These are phyloP conservation scores for Leptopilina drosophilae DNA, from an alignment of 2,888 invertebrate genomes.

Conservation along the genomic window DNA sequence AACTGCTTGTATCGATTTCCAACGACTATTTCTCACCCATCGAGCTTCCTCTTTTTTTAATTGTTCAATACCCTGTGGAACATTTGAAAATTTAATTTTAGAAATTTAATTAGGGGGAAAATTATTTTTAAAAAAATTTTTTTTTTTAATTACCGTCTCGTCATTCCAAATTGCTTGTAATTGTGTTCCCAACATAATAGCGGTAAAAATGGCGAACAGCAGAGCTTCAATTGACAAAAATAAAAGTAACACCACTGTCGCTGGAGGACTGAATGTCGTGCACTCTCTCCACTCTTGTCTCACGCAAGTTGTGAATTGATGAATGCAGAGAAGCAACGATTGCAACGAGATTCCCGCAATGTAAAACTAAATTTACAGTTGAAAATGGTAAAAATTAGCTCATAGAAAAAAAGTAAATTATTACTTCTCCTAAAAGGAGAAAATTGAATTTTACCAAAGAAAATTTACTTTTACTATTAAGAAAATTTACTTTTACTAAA, in stretches of 20 bases:
- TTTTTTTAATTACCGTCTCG: conserved; percentile 86
- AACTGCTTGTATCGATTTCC: conserved; percentile 97
- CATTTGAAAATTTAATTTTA: not conserved
- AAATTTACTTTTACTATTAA: too few species aligned
- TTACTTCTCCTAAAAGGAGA: too few species aligned
- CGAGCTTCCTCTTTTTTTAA: conserved; percentile 96
- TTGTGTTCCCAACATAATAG: conserved; percentile 98
- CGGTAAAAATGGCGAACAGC: conserved; percentile 97
- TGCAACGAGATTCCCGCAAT: conserved; percentile 98
- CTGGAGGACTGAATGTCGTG: conserved; percentile 94
- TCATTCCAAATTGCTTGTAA: conserved; percentile 98
- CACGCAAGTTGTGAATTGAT: conserved; percentile 96
- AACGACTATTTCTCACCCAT: conserved; percentile 94
- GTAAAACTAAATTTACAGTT: conserved; percentile 87
- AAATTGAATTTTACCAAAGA: too few species aligned
- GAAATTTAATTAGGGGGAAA: too few species aligned
- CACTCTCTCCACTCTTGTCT: conserved; percentile 97
- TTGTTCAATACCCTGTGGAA: conserved; percentile 95
- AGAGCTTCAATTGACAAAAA: conserved; percentile 96
- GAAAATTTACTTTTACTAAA: too few species aligned
- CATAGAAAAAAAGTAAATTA: too few species aligned
- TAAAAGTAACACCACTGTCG: conserved; percentile 93
- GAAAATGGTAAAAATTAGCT: not conserved
- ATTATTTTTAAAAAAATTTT: conserved; percentile 1
- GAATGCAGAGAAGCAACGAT: conserved; percentile 92